Base-by-base conservation (phyloP, 1,140 invertebrate genomes). In the Rhopalosiphum padi region DNA sequence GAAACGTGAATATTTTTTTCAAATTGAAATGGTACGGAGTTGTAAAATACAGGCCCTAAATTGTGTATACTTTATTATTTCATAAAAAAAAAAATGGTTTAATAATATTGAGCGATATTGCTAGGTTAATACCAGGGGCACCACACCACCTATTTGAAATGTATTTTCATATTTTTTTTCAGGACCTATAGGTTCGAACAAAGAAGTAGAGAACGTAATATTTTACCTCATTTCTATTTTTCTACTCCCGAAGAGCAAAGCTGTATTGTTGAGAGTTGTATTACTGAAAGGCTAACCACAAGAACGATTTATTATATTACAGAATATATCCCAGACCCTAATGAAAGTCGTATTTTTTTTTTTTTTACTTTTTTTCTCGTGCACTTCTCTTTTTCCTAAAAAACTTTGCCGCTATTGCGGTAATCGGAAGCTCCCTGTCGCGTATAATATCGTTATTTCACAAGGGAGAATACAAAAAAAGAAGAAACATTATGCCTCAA, bases 321-420 rank as follows among this genome's bases (percentile, higher is more conserved):
- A 35, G 46, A 55, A 83, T 48, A 51, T 77, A 91, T 91, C 68
- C 90, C 22, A 48, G 77, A 83, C 60, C 77, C 43, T 91, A 91
- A 91, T 91, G 90, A 91, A 91, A 91, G 90, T 82, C 77, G 77
- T 91, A 83, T 37, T 91, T 48, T 91, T 91, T 48, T 91, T 91
- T 90, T 82, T 83, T 55, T 82, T 83, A 91, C 51, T 51, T 91
- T 91, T 91, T 82, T 8, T 11, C 51, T 48, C n/a, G 43, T 41
- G 55, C 46, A 30, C n/a, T 82, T 82, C 9, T n/a, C 48, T 83
- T 83, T 91, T 83, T 51, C 21, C 60, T 48, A 91, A 91, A 91
- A 91, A 91, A 91, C 41, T 91, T 91, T 91, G 43, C 30, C 43
- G 22, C 48, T 91, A 51, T 91, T 91, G 90, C 68, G 77, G 90